Base-by-base conservation (phyloP, 2,113 vertebrate genomes). In the Callaeas wilsoni region DNA sequence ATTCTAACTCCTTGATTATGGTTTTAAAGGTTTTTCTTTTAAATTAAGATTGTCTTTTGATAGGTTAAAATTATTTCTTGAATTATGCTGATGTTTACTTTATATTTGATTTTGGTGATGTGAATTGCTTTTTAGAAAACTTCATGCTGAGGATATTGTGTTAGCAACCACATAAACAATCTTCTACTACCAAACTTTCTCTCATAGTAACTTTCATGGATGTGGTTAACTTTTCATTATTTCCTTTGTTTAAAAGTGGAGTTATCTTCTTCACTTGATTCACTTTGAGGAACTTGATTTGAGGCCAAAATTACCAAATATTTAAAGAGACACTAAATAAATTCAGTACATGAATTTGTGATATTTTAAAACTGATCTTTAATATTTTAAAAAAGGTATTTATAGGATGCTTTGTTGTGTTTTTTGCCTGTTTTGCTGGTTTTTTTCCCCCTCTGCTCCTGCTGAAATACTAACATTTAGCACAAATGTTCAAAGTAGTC, bases 361-460 rank as follows among this genome's bases (percentile, higher is more conserved):
- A 8, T 64, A 25, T 32, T 41, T 53, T 41, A 44, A 35, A 27
- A 76, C 13, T 59, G 13, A 27, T 15, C 14, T 20, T 63, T 63
- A 21, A 6, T 62, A 1, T 73, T 68, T 19, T 5, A 4, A 22
- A 19, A 60, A 35, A 19, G 0, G 0, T 52, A 14, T 49, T 81
- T 63, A 10, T 27, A 39, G 27, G 4, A 23, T 71, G 35, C 12
- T 35, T 50, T 64, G 12, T 49, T 26, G 6, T 26, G 17, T 1
- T 49, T 70, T 70, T 78, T 57, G 20, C 32, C 52, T n/a, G 8
- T 39, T 77, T 33, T 64, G 18, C 25, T 53, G 41, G 1, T 13
- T 35, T 49, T 23, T 62, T 27, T 16, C 1, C 4, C 4, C 2
- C 13, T 42, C 13, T 13, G 0, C 29, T 49, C 25, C 20, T 47